Evolutionary conservation across 2,888 invertebrate species (phyloP), one percentile per base, ranked within the genome.

Genomic region (Abscondita cerata): DNA sequence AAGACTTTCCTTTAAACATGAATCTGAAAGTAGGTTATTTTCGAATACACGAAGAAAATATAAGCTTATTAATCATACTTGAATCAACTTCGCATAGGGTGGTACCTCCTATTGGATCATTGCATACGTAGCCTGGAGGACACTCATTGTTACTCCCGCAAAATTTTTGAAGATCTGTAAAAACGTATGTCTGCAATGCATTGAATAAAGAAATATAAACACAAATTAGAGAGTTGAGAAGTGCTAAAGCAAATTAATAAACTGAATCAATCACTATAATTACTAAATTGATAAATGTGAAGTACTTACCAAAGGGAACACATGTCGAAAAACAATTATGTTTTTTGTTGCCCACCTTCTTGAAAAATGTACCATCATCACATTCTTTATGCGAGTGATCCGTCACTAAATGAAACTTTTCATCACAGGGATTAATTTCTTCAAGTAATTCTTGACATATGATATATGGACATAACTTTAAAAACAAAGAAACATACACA

Each of bases 41-140:
- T 1, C 16, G 13, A 20, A n/a, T n/a, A n/a, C n/a, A n/a, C n/a
- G n/a, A n/a, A n/a, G n/a, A n/a, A n/a, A n/a, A n/a, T n/a, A n/a
- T n/a, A 25, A 25, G 25, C 6, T 25, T 25, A 25, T 25, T 25
- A 2, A 25, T 6, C 50, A 52, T 69, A 77, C 77, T 55, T 57
- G 69, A 65, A 53, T 75, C 68, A 55, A 77, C 62, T 12, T 59
- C 63, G 44, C 72, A 77, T 31, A n/a, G 1, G 34, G 59, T 54
- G 63, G 70, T 56, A 41, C 67, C 59, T 16, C n/a, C 1, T 65
- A 51, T 18, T 66, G 68, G 59, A 79, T 6, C 16, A 3, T 31
- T 44, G 15, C 46, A 36, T 11, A 18, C 6, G 16, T 79, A 73
- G 12, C 77, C 80, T 1, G 77, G 76, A 16, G 76, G 75, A 67